Evolutionary conservation across 2,113 vertebrate species (phyloP), one percentile per base, ranked within the genome.

Genomic region (Callocephalon fimbriatum): DNA sequence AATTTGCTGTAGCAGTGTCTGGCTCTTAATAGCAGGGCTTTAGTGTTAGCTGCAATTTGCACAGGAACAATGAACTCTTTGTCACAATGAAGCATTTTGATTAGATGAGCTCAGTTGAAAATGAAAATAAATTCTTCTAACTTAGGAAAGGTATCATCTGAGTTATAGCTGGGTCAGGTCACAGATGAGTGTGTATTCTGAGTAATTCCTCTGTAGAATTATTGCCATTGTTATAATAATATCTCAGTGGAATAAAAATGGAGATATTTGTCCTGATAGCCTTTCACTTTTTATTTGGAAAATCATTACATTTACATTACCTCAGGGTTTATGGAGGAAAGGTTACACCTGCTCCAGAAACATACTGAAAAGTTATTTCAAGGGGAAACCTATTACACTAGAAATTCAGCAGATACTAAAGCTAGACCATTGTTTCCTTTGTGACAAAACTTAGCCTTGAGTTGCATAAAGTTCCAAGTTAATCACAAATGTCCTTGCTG

Each of bases 61-160:
- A 97, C 96, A 82, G 92, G 89, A 91, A 95, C 97, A 97, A 98
- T 95, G 96, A 97, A 97, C 97, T 97, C 98, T 98, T 94, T 97
- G 97, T 98, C 97, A 97, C 95, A 97, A 93, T 98, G 93, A 98
- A 96, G 96, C 95, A 97, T 91, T 96, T 97, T 98, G 98, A 98
- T 98, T 98, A 98, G 94, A 97, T 97, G 95, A 95, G 96, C 96
- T 96, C 95, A 90, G 90, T 29, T 95, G 92, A 95, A 96, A 98
- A 98, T 98, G 98, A 98, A 98, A 98, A 99, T 98, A 97, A 98
- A 98, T 98, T 98, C 96, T 96, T 97, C 90, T 90, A 96, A 95
- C 93, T 98, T 97, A 86, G 85, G 70, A 84, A 93, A 97, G 87
- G 85, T 97, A 96, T 98, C 93, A 96, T 95, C 93, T 98, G 94